phyloP scores from a whole-genome alignment of 2,888 invertebrate genomes.

The Dasysyrphus tricinctus region DNA sequence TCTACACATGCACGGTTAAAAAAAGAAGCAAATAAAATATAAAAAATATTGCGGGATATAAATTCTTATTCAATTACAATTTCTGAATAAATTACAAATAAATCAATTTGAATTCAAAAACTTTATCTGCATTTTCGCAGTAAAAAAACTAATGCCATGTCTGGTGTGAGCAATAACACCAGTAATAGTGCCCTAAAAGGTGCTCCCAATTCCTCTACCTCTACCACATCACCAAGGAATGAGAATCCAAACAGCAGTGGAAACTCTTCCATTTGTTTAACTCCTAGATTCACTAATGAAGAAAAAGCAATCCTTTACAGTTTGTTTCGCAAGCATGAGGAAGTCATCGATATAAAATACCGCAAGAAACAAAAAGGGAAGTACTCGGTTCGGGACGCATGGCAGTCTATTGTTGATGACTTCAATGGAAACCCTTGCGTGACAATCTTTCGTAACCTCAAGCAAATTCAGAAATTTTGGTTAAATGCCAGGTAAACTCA shows the following conservation, averaged over 20 bases:
- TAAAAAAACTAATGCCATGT: constrained; percentile 50
- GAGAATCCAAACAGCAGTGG: constrained; percentile 53
- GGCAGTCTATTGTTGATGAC: constrained; percentile 82
- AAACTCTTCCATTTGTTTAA: constrained; percentile 77
- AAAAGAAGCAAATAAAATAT: constrained; percentile 10
- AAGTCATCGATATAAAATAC: constrained; percentile 83
- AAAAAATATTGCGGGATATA: constrained; percentile 28
- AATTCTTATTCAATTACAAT: not conserved
- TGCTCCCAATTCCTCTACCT: constrained; percentile 23
- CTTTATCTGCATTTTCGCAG: not conserved
- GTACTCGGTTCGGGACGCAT: constrained; percentile 82
- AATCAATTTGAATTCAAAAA: not conserved
- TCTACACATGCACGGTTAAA: constrained; percentile 7
- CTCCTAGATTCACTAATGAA: constrained; percentile 82
- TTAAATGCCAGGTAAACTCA: constrained; percentile 81
- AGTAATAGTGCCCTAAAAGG: constrained; percentile 50
- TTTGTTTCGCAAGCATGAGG: constrained; percentile 81
- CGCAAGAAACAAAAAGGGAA: constrained; percentile 82
- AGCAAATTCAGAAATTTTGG: constrained; percentile 83
- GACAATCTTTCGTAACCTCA: constrained; percentile 81
- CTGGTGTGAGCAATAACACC: constrained; percentile 49
- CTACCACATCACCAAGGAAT: constrained; percentile 23
- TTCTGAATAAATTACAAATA: not conserved
- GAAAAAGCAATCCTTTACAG: constrained; percentile 82
- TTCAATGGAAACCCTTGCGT: constrained; percentile 82